phyloP scores from a whole-genome alignment of 2,888 invertebrate genomes.

The Himalopsyche kuldschensis region DNA sequence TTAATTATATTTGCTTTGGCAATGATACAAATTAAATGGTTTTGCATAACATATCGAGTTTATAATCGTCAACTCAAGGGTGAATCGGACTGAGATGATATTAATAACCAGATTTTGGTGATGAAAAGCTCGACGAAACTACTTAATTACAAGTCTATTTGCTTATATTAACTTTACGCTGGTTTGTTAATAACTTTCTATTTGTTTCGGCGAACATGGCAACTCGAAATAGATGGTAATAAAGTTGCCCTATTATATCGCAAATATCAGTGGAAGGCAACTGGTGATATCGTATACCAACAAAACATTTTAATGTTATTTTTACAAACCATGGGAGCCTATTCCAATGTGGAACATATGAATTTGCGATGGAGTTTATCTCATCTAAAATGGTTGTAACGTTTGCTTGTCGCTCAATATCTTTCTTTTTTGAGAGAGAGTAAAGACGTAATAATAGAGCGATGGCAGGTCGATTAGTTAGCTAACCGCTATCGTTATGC shows the following conservation, averaged over 20 bases:
- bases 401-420: no score
- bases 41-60: background rate
- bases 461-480: no score
- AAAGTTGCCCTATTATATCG: background rate
- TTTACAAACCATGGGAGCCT: no score
- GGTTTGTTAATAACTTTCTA: background rate
- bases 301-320: no score
- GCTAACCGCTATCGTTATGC: no score
- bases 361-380: no score
- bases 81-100: background rate
- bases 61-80: background rate
- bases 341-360: no score
- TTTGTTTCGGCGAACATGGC: background rate
- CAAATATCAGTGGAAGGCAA: no score
- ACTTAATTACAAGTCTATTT: background rate
- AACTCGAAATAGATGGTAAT: background rate
- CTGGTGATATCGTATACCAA: no score
- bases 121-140: background rate
- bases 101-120: background rate
- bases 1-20: background rate
- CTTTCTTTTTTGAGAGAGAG: no score
- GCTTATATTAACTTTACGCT: background rate
- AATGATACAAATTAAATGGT: background rate
- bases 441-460: no score
- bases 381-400: no score